Conservation (phyloP, 2,888 invertebrate species). For the Aspidiotus rigidus region DNA sequence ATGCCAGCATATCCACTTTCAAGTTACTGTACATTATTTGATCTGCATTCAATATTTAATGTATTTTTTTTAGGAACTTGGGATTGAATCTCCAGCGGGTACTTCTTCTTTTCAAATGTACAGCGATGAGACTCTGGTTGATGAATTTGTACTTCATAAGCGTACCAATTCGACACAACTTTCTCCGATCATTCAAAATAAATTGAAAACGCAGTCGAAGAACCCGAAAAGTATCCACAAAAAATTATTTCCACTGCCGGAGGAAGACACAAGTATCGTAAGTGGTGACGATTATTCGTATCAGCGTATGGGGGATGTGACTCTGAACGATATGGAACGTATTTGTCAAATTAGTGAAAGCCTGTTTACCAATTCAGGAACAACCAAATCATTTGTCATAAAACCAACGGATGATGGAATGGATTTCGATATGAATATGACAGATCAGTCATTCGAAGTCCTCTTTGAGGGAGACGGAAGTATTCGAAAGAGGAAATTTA, state of each 20-base stretch:
- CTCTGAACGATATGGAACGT: constrained; percentile 32
- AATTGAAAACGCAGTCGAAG: too few relatives aligned
- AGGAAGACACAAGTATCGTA: background rate
- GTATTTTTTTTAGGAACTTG: too few relatives aligned
- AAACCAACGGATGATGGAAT: background rate
- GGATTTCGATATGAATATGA: background rate
- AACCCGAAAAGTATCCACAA: background rate
- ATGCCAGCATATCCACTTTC: too few relatives aligned
- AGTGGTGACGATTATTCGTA: background rate
- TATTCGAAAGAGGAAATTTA: background rate
- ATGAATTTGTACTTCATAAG: too few relatives aligned
- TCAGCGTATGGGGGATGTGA: constrained; percentile 18
- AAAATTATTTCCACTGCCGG: background rate
- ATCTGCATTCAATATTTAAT: too few relatives aligned
- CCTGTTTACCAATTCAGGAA: background rate
- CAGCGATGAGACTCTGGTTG: too few relatives aligned
- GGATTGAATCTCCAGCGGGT: too few relatives aligned
- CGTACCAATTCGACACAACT: too few relatives aligned
- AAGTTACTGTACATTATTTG: too few relatives aligned
- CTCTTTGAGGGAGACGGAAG: background rate
- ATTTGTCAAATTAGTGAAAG: constrained; percentile 32
- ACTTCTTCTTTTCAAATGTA: too few relatives aligned
- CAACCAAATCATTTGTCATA: background rate
- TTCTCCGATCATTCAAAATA: too few relatives aligned
- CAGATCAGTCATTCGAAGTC: background rate